These are phyloP conservation scores for Biston betularia DNA, from an alignment of 2,888 invertebrate species.

Conservation along the genomic window DNA sequence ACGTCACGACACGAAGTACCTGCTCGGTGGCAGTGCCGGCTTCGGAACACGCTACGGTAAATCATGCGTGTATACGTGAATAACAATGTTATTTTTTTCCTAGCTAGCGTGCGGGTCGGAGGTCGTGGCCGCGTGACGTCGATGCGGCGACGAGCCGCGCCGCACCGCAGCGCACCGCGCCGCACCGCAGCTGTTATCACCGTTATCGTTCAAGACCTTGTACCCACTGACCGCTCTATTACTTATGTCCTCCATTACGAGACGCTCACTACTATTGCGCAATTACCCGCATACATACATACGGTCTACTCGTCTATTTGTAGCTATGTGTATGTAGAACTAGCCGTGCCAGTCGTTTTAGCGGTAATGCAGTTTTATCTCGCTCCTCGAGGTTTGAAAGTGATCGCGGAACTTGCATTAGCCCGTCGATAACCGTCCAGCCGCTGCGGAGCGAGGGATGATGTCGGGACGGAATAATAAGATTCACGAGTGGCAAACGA, in stretches of 20 bases:
- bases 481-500: too few species aligned
- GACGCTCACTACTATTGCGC: conserved; percentile 6
- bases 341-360: not conserved
- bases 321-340: not conserved
- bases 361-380: not conserved
- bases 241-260: conserved; percentile 11
- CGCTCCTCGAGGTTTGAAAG: not conserved
- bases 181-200: conserved; percentile 11
- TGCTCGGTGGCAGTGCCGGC: not conserved
- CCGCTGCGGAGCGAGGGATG: too few species aligned
- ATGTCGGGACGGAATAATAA: too few species aligned
- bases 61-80: not conserved
- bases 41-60: not conserved
- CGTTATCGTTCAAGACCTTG: conserved; percentile 21
- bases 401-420: too few species aligned
- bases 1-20: too few species aligned
- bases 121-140: conserved; percentile 21
- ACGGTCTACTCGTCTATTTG: conserved; percentile 1
- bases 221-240: conserved; percentile 13
- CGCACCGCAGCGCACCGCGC: not conserved
- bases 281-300: not conserved
- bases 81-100: conserved; percentile 16
- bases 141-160: not conserved
- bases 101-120: conserved; percentile 16
- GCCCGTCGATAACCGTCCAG: too few species aligned